Evolutionary conservation across 2,888 invertebrate species (phyloP), one percentile per base, ranked within the genome.

Genomic region (Meghimatium bilineatum): DNA sequence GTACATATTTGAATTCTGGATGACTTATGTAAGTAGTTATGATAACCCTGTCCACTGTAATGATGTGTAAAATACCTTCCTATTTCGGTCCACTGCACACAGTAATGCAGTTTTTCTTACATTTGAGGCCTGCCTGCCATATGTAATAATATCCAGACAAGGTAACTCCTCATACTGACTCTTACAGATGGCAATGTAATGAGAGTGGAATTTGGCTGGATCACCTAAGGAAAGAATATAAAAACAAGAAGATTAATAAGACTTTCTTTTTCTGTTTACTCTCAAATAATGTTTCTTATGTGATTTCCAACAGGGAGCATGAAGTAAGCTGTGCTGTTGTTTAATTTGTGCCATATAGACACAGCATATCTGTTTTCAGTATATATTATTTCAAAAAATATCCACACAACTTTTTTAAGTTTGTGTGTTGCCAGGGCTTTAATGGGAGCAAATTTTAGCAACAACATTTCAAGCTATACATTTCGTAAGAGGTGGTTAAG

Each of bases 61-160:
- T 26, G 93, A 93, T 12, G 91, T 92, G 86, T 91, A 93, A 32
- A 87, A 85, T 17, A 93, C 87, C 69, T 88, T 84, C 23, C 87
- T 86, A 66, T 93, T 89, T 81, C 92, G 89, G 90, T 95, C 93
- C 82, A 94, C 87, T 89, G 95, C 95, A 20, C 96, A 97, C 87
- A 96, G 94, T 10, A 97, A 95, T 83, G 96, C 95, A 87, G 95
- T 94, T 94, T 97, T 97, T 91, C 96, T 96, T 0, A 97, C 97
- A 87, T 95, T 95, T 12, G 96, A 96, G 8, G 96, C 96, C 56
- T 97, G 93, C 87, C 97, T 95, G 69, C 96, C 96, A 92, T 96
- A 95, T 0, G 96, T 94, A 14, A 97, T 95, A 32, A 97, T 91
- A 87, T 95, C 95, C 69, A 94, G 90, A 1, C 96, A 94, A 29